Conservation (phyloP, 1,140 invertebrate genomes). For the Belonocnema kinseyi region DNA sequence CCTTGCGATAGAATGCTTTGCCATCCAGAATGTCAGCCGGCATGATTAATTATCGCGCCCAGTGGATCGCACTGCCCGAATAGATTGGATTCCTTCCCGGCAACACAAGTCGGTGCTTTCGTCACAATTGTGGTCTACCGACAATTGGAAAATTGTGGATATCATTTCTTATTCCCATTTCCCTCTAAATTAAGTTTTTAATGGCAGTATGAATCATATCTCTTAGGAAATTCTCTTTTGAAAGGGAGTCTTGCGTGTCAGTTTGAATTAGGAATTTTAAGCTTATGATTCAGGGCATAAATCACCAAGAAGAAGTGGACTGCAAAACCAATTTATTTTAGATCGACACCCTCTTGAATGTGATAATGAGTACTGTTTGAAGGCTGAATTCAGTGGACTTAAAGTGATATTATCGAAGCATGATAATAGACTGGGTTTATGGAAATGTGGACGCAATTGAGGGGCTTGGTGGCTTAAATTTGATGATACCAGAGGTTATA, state of each 20-base stretch:
- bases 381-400: slow-evolving; percentile 11
- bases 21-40: slow-evolving; percentile 44
- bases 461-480: background rate
- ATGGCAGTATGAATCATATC: slow-evolving; percentile 35
- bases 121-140: slow-evolving; percentile 42
- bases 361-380: slow-evolving; percentile 25
- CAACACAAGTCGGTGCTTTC: slow-evolving; percentile 45
- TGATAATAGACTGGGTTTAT: slow-evolving; percentile 13
- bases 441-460: background rate
- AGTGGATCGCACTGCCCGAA: slow-evolving; percentile 45
- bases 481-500: background rate
- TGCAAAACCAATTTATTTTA: slow-evolving; percentile 20
- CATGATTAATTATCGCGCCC: slow-evolving; percentile 52
- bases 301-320: slow-evolving; percentile 15
- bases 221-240: slow-evolving; percentile 30
- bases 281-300: slow-evolving; percentile 5
- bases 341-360: slow-evolving; percentile 21
- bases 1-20: slow-evolving; percentile 24
- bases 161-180: slow-evolving; percentile 41
- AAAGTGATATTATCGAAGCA: slow-evolving; percentile 23
- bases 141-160: slow-evolving; percentile 45
- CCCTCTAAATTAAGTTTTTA: slow-evolving; percentile 37
- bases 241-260: slow-evolving; percentile 20
- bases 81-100: slow-evolving; percentile 53
- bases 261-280: background rate